Conservation (phyloP, 2,113 vertebrate genomes). For the Triplophysa tibetana region DNA sequence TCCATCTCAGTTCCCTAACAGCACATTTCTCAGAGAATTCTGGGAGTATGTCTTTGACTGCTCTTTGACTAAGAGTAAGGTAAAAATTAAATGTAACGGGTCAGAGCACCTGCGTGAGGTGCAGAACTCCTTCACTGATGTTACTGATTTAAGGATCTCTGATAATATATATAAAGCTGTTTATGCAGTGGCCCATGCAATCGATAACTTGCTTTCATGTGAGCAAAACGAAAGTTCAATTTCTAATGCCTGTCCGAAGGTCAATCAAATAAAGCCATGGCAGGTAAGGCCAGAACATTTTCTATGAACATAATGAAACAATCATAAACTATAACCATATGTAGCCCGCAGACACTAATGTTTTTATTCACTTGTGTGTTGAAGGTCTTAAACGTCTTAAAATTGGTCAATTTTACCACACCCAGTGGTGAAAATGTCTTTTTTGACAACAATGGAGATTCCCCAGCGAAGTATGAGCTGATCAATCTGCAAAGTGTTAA, state of each 20-base stretch:
- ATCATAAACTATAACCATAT: neutral
- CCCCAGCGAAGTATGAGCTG: conserved; percentile 74
- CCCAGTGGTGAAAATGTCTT: conserved; percentile 63
- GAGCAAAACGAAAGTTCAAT: conserved; percentile 46
- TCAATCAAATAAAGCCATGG: conserved; percentile 64
- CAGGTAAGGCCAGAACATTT: conserved; percentile 63
- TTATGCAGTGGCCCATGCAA: conserved; percentile 73
- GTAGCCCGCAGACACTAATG: neutral
- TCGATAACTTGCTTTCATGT: conserved; percentile 68
- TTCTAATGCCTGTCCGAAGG: conserved; percentile 59
- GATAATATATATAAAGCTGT: conserved; percentile 77
- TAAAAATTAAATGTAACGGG: conserved; percentile 63
- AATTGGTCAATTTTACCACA: conserved; percentile 71
- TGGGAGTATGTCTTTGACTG: conserved; percentile 75
- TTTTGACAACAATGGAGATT: conserved; percentile 74
- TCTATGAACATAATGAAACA: neutral
- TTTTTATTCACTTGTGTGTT: conserved; percentile 13
- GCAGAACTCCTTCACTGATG: conserved; percentile 69
- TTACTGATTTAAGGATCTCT: conserved; percentile 69
- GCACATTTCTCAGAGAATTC: conserved; percentile 72
- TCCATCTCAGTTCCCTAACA: conserved; percentile 69
- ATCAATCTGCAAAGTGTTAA: conserved; percentile 70
- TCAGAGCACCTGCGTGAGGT: conserved; percentile 65
- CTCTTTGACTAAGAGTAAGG: conserved; percentile 51
- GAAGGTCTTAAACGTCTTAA: conserved; percentile 69